A percentile compares a stretch with the other conserved stretches of the same genome.
These are phyloP conservation scores for Gibbula magus DNA, from an alignment of 2,888 invertebrate genomes.

Conservation along the genomic window DNA sequence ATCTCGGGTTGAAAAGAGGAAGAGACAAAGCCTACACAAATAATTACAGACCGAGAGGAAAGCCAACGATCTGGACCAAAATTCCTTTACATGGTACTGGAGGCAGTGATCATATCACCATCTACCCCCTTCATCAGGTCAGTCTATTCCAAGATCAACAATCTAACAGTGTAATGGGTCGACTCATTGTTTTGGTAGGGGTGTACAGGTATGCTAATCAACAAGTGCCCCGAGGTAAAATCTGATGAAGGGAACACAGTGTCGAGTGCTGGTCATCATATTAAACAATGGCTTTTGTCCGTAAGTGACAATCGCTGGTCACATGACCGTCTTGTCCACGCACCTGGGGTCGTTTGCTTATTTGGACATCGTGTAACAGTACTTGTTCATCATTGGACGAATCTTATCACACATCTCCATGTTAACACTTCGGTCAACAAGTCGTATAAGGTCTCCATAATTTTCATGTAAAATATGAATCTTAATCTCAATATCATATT, in stretches of 20 bases:
- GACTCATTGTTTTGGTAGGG: conserved; percentile 8
- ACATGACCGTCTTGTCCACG: background rate
- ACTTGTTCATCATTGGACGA: too few relatives aligned
- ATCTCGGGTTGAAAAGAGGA: conserved; percentile 10
- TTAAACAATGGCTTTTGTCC: conserved; percentile 23
- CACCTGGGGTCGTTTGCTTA: background rate
- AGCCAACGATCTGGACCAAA: background rate
- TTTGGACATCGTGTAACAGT: too few relatives aligned
- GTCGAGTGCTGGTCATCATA: background rate
- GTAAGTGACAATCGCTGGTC: conserved; percentile 13
- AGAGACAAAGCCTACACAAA: conserved; percentile 20
- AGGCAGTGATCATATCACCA: conserved; percentile 17
- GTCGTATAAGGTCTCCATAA: too few relatives aligned
- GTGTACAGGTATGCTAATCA: conserved; percentile 19
- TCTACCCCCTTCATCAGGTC: conserved; percentile 3
- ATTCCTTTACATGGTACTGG: conserved; percentile 5
- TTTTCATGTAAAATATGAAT: too few relatives aligned
- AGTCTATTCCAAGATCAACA: background rate
- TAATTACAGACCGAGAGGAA: conserved; percentile 6
- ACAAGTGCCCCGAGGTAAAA: background rate
- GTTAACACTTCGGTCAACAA: too few relatives aligned
- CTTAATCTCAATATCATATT: too few relatives aligned
- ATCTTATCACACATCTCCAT: too few relatives aligned
- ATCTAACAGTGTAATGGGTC: background rate
- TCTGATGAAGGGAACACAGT: background rate